Evolutionary conservation across 1,140 invertebrate species (phyloP), one percentile per base, ranked within the genome.

Genomic region (Brachionus calyciflorus): DNA sequence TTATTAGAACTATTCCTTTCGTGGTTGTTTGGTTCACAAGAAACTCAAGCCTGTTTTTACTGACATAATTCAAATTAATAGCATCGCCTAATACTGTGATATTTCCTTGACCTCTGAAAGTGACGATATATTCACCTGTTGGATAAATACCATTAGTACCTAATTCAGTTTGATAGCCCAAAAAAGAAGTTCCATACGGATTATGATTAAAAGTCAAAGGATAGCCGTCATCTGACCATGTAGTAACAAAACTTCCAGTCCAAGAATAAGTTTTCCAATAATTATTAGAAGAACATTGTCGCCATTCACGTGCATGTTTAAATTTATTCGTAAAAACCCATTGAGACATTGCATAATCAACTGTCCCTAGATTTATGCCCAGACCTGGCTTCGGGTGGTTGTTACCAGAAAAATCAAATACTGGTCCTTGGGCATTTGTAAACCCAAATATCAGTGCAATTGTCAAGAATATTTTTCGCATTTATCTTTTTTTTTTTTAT

Each of bases 261-360:
- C 60, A 65, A 24, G 33, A 4, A 19, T 17, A 41, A 17, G 60
- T 41, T 44, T 65, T 41, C 60, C 60, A 65, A 21, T 12, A 19
- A 14, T 65, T 28, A 14, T 17, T 41, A 10, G 60, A 65, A 19
- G 60, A 37, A n/a, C 26, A 19, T 6, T n/a, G 60, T 7, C 19
- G n/a, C 60, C 60, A 65, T 21, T 65, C 60, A 19, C 40, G 12
- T 6, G 40, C 33, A 65, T 65, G 60, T 44, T 65, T 65, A 14
- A 65, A 65, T 7, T 40, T 19, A 37, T 65, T 65, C 19, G 60
- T 65, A 28, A 65, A 65, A 19, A 65, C 60, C 60, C 60, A 65
- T 41, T 65, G 33, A 12, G n/a, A 12, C 60, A 65, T 65, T 1
- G 19, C 60, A 40, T 41, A 40, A 26, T 65, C 60, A 40, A 65